Conservation (phyloP, 2,888 invertebrate species). For the Steinernema hermaphroditum region DNA sequence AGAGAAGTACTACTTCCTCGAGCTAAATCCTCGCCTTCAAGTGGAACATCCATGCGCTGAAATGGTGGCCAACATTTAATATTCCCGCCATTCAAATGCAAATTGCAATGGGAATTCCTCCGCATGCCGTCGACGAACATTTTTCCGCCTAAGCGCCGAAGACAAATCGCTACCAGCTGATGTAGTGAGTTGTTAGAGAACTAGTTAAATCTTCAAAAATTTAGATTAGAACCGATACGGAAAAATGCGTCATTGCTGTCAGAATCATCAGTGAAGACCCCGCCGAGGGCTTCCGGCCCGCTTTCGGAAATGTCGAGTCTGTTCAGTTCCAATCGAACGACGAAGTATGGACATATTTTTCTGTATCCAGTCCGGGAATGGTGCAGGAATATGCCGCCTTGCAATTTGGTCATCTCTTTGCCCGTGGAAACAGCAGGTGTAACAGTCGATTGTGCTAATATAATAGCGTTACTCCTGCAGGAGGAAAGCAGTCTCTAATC, state of each 20-base stretch:
- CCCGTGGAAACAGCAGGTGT: slow-evolving; percentile 95
- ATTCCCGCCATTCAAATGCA: slow-evolving; percentile 86
- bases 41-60: slow-evolving; percentile 99
- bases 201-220: neutral
- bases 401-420: slow-evolving; percentile 99
- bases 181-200: slow-evolving; percentile 30
- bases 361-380: slow-evolving; percentile 94
- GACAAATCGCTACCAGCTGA: slow-evolving; percentile 57
- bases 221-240: slow-evolving; percentile 50
- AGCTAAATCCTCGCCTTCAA: slow-evolving; percentile 93
- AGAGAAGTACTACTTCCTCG: slow-evolving; percentile 90
- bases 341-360: slow-evolving; percentile 99
- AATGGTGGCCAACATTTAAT: slow-evolving; percentile 98
- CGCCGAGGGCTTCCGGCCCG: slow-evolving; percentile 78
- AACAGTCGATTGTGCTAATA: slow-evolving; percentile 67
- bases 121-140: slow-evolving; percentile 87
- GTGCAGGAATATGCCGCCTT: slow-evolving; percentile 99
- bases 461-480: slow-evolving; percentile 39
- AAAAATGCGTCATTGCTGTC: slow-evolving; percentile 96
- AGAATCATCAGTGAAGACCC: slow-evolving; percentile 97
- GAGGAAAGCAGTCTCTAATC: slow-evolving; percentile 69
- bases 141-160: slow-evolving; percentile 76
- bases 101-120: slow-evolving; percentile 94
- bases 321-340: slow-evolving; percentile 97
- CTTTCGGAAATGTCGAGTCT: slow-evolving; percentile 81